Evolutionary conservation across 2,113 vertebrate species (phyloP).

Genomic region (Solea senegalensis): DNA sequence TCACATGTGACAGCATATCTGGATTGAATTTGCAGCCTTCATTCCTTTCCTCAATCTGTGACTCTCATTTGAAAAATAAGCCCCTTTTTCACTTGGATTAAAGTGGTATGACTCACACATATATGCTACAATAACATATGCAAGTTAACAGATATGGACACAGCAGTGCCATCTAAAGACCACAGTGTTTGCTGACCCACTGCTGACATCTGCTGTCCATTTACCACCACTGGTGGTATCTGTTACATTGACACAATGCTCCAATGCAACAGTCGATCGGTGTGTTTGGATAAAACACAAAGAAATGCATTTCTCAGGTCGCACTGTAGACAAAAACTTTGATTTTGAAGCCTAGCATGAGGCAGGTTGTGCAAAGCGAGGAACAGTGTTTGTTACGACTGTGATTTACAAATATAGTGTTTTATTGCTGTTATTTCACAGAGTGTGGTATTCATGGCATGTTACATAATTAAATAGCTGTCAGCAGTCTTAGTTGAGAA

Average conservation of each 20-base stretch:
- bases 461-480: constrained; percentile 32
- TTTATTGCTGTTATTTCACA: background rate
- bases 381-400: background rate
- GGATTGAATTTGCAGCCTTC: constrained; percentile 64
- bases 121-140: constrained; percentile 15
- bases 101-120: constrained; percentile 7
- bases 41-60: constrained; percentile 35
- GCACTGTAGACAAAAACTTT: background rate
- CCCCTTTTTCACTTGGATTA: constrained; percentile 19
- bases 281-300: background rate
- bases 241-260: constrained; percentile 3
- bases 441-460: constrained; percentile 39
- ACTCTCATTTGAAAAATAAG: constrained; percentile 42
- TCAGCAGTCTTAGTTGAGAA: constrained; percentile 8
- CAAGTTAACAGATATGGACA: background rate
- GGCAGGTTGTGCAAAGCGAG: background rate
- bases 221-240: constrained; percentile 42
- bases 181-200: constrained; percentile 56
- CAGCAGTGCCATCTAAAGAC: constrained; percentile 16
- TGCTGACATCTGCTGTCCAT: constrained; percentile 82
- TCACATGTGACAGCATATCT: constrained; percentile 63
- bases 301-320: background rate
- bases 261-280: background rate
- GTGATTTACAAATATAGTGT: background rate
- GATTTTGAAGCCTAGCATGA: background rate